phyloP scores from a whole-genome alignment of 2,113 vertebrate species.

The Suricata suricatta region DNA sequence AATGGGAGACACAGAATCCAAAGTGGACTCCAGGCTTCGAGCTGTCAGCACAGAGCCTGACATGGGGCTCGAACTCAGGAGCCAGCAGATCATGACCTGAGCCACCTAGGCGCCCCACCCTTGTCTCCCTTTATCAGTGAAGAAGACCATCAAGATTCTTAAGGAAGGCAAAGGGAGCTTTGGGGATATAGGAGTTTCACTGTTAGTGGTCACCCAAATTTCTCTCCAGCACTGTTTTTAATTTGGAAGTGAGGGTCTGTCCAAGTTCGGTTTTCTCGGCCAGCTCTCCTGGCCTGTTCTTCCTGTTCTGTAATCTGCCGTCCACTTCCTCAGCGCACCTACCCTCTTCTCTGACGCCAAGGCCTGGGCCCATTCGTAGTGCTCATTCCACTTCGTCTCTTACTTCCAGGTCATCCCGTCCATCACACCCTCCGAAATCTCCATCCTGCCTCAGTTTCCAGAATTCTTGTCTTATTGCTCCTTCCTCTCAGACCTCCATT shows the following conservation, averaged over 20 bases:
- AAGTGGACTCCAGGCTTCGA: too few species aligned
- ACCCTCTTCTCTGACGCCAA: accelerated
- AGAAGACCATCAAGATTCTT: neutral
- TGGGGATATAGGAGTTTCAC: neutral
- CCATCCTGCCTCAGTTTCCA: neutral
- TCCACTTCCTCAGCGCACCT: neutral
- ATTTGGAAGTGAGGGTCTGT: neutral
- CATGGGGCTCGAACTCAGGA: too few species aligned
- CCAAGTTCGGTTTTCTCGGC: neutral
- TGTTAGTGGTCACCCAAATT: neutral
- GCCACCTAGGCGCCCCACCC: too few species aligned
- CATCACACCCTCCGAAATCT: neutral
- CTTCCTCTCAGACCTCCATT: neutral
- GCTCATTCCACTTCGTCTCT: neutral
- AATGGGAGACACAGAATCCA: too few species aligned
- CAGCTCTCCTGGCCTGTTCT: neutral
- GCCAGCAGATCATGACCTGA: too few species aligned
- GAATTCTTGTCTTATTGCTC: neutral
- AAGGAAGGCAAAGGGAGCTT: neutral
- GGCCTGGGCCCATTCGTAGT: neutral
- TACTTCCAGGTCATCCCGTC: neutral
- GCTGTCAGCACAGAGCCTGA: too few species aligned
- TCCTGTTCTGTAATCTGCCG: neutral
- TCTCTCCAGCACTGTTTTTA: neutral
- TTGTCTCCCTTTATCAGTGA: neutral